Evolutionary conservation across 2,888 invertebrate genomes (phyloP), one percentile per base, ranked within the genome.

Genomic region (Eupsilia transversa): DNA sequence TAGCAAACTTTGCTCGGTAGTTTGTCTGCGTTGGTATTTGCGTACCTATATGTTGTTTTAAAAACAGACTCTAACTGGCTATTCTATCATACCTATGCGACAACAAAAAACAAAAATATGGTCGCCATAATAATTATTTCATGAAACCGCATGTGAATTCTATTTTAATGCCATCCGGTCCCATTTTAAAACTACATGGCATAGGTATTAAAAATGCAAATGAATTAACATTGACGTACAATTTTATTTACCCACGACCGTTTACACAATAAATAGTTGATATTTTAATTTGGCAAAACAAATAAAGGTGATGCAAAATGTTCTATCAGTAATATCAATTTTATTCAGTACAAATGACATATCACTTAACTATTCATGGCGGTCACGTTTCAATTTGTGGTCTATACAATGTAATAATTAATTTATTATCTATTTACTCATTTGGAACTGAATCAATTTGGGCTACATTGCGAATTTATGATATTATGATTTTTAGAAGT

Each of bases 381-480:
- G 83, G 82, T 85, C 88, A 86, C 86, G 85, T 91, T 92, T 88
- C 92, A 90, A 90, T 92, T 91, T 90, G 92, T 86, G 89, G 91
- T 88, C 85, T 87, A 89, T 86, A 86, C 85, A 87, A 74, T 87
- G 87, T 87, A 89, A 89, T 89, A 90, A 91, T 90, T 90, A 89
- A 92, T 88, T 86, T 83, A 87, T 87, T 85, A 87, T 85, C 84
- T 88, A 87, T 89, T 89, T 86, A 86, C 83, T 84, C 83, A 86
- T 86, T 87, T 82, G 83, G 71, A 73, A 83, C 70, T 65, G 86
- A 79, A 86, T 83, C 67, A 80, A 80, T 86, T 82, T 66, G 72
- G 56, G 66, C 5, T 38, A 38, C 38, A 49, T 52, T 63, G 65
- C 9, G 38, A 72, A 73, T 82, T 84, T 49, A 77, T 70, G n/a